These are phyloP conservation scores for Drosophila lacertosa DNA, from an alignment of 1,140 invertebrate species.

Conservation along the genomic window DNA sequence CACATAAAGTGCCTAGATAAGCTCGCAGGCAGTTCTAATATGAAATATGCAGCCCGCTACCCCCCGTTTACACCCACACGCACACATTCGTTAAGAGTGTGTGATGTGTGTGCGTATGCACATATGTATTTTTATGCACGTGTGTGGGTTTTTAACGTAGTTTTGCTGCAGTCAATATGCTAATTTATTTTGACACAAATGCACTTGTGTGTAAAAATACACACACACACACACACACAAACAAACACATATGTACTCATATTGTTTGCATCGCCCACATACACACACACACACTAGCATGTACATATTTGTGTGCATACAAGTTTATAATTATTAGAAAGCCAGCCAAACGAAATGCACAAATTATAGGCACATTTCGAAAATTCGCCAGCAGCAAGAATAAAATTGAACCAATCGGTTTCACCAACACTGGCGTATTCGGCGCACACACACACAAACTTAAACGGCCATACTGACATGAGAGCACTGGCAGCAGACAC, in stretches of 20 bases:
- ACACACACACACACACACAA: slow-evolving; percentile 23
- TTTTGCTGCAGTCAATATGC: slow-evolving; percentile 57
- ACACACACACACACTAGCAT: slow-evolving; percentile 7
- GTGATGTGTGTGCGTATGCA: too few species aligned
- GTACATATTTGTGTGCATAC: slow-evolving; percentile 7
- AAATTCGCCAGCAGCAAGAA: slow-evolving; percentile 53
- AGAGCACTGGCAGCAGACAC: slow-evolving; percentile 38
- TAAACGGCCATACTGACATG: slow-evolving; percentile 30
- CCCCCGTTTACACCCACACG: slow-evolving; percentile 17
- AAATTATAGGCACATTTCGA: slow-evolving; percentile 32
- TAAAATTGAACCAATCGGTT: slow-evolving; percentile 69
- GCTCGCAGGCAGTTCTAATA: slow-evolving; percentile 48
- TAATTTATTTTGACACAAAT: slow-evolving; percentile 63
- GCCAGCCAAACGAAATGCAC: slow-evolving; percentile 32
- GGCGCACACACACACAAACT: slow-evolving; percentile 19
- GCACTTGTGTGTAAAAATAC: slow-evolving; percentile 33
- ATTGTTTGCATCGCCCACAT: slow-evolving; percentile 29
- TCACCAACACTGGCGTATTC: slow-evolving; percentile 36
- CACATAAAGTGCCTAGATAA: slow-evolving; percentile 39
- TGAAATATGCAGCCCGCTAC: slow-evolving; percentile 46
- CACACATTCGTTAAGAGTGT: slow-evolving; percentile 17
- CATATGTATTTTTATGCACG: slow-evolving; percentile 11
- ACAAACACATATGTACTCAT: slow-evolving; percentile 16
- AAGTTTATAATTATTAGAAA: slow-evolving; percentile 45
- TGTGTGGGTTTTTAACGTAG: slow-evolving; percentile 51